phyloP scores from a whole-genome alignment of 30 jellyfish, hydroid and myxozoan species.

The Phacellophora camtschatica region DNA sequence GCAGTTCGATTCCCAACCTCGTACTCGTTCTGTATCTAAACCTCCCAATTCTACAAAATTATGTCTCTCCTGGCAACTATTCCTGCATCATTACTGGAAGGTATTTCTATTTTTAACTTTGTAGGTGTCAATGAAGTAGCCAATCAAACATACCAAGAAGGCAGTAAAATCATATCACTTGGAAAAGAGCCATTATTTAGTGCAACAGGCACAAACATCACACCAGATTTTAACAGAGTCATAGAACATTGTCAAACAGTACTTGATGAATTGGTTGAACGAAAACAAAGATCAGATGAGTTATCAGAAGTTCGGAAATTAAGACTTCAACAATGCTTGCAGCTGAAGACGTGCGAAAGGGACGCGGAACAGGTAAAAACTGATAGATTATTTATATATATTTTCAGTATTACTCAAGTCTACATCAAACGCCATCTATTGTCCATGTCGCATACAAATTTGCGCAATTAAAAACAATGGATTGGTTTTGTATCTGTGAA shows the following conservation, averaged over 20 bases:
- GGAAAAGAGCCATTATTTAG: conserved; percentile 59
- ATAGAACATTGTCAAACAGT: conserved; percentile 48
- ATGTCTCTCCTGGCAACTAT: too few species aligned
- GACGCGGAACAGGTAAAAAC: conserved; percentile 80
- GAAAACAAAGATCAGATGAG: conserved; percentile 74
- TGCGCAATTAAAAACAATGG: too few species aligned
- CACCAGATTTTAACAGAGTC: conserved; percentile 49
- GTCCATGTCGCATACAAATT: too few species aligned
- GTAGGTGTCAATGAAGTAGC: conserved; percentile 49
- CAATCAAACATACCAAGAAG: conserved; percentile 39
- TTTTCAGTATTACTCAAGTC: too few species aligned
- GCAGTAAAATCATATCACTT: conserved; percentile 21
- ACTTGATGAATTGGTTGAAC: conserved; percentile 51
- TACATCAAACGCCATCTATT: too few species aligned
- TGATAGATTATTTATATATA: too few species aligned
- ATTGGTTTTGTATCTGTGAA: too few species aligned
- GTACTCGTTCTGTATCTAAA: too few species aligned
- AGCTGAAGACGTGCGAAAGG: conserved; percentile 68
- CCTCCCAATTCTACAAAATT: too few species aligned
- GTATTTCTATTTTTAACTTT: not conserved
- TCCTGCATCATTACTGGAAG: too few species aligned
- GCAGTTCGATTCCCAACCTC: too few species aligned
- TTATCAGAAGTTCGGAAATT: conserved; percentile 60
- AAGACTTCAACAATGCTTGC: conserved; percentile 67
- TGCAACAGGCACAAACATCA: conserved; percentile 71